Evolutionary conservation across 2,797 vertebrate species (phyloP).

Genomic region (Cheirogaleus major): DNA sequence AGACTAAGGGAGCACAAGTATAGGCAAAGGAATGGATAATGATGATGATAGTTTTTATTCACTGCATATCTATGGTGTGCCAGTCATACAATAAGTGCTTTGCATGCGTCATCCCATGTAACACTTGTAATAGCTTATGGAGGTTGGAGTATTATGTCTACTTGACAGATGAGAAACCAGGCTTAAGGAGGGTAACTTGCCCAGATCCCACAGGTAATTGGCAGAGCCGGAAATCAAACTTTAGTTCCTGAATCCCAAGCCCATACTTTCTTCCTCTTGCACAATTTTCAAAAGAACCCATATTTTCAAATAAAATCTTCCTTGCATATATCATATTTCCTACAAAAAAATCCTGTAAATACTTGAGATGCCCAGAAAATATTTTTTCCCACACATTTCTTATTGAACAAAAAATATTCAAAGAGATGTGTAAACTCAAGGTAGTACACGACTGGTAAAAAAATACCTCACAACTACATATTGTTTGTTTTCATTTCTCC

Average conservation of each 20-base stretch:
- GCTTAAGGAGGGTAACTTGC: background rate
- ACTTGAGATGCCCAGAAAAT: background rate
- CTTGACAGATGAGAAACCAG: background rate
- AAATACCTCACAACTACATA: background rate
- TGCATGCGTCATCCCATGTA: too few species aligned
- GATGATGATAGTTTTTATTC: background rate
- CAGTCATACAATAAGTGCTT: background rate
- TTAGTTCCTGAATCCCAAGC: background rate
- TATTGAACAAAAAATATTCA: background rate
- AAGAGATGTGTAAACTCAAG: background rate
- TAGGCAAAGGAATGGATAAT: background rate
- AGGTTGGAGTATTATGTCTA: background rate
- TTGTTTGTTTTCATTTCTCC: background rate
- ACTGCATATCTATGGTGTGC: rapidly evolving
- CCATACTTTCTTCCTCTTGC: background rate
- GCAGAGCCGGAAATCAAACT: background rate
- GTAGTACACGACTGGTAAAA: background rate
- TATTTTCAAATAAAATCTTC: constrained; percentile 18
- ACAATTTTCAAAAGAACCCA: background rate
- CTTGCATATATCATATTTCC: background rate
- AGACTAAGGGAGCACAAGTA: background rate
- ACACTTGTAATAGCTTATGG: background rate
- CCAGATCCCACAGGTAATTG: background rate
- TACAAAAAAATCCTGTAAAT: background rate
- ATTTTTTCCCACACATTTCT: background rate